Evolutionary conservation across 2,113 vertebrate species (phyloP).

Genomic region (Stigmatopora argus): DNA sequence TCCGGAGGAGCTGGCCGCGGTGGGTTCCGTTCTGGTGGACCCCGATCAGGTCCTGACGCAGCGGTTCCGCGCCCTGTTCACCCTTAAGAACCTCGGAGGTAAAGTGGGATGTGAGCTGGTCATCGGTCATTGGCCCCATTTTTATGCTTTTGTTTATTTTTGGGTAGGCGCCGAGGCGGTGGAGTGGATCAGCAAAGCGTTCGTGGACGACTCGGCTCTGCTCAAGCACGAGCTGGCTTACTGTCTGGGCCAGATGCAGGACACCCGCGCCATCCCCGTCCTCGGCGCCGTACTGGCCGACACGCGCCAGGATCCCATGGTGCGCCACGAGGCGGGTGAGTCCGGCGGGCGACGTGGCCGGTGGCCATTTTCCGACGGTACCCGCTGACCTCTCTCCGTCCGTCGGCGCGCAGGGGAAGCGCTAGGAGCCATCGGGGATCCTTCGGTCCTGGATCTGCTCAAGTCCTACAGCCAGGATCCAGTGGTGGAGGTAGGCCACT

Average conservation of each 20-base stretch:
- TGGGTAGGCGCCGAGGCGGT: slow-evolving; percentile 68
- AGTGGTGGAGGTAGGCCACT: slow-evolving; percentile 64
- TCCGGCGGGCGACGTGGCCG: not conserved
- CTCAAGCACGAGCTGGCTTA: slow-evolving; percentile 93
- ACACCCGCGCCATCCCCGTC: slow-evolving; percentile 73
- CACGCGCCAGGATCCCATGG: slow-evolving; percentile 83
- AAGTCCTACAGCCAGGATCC: slow-evolving; percentile 79
- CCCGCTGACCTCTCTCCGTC: not conserved
- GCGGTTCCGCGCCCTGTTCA: slow-evolving; percentile 91
- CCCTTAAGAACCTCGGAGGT: slow-evolving; percentile 81
- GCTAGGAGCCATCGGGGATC: slow-evolving; percentile 87
- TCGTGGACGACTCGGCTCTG: slow-evolving; percentile 80
- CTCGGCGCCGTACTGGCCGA: slow-evolving; percentile 77
- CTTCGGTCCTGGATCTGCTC: slow-evolving; percentile 77
- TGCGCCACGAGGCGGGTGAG: slow-evolving; percentile 90
- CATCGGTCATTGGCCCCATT: slow-evolving; percentile 48
- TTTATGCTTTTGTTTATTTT: not conserved
- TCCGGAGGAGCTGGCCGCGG: slow-evolving; percentile 69
- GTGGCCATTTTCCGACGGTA: too few relatives aligned
- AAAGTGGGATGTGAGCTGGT: slow-evolving; percentile 55
- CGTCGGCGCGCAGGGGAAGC: slow-evolving; percentile 79
- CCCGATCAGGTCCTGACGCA: slow-evolving; percentile 64
- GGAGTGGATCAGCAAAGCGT: slow-evolving; percentile 83
- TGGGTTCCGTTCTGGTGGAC: slow-evolving; percentile 77
- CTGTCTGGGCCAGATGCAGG: slow-evolving; percentile 93